Percentiles rank a stretch among this genome's conserved stretches.
These are phyloP conservation scores for Cataglyphis livida DNA, from an alignment of 2,888 invertebrate species.

Conservation along the genomic window DNA sequence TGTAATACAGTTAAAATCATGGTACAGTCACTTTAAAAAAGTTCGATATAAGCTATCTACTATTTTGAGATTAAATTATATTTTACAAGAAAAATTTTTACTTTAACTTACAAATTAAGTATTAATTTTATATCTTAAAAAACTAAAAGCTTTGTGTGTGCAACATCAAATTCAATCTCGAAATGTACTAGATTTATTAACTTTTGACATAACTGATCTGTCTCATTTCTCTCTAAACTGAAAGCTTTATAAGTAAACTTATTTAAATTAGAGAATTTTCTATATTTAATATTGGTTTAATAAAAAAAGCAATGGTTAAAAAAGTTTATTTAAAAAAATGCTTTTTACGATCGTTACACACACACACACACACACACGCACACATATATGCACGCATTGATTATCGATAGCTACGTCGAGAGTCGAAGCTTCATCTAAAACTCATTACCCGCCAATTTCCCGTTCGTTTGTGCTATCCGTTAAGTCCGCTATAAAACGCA, in stretches of 20 bases:
- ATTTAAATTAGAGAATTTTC: neutral
- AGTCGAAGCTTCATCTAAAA: conserved; percentile 29
- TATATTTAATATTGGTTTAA: conserved; percentile 12
- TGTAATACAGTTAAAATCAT: no score
- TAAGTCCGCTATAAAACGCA: conserved; percentile 21
- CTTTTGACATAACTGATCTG: no score
- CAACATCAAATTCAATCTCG: no score
- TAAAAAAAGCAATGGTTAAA: conserved; percentile 4
- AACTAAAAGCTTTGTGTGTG: no score
- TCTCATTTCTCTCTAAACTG: no score
- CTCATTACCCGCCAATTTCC: conserved; percentile 32
- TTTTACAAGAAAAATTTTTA: no score
- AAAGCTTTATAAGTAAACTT: neutral
- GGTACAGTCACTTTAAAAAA: no score
- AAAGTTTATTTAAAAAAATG: neutral
- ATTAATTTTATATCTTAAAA: no score
- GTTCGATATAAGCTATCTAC: no score
- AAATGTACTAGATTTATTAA: no score
- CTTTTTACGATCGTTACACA: neutral
- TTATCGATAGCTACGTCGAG: conserved; percentile 29
- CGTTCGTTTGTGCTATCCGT: conserved; percentile 12
- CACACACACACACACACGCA: neutral
- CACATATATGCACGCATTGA: conserved; percentile 8
- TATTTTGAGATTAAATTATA: no score
- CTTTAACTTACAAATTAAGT: no score